phyloP scores from a whole-genome alignment of 1,140 invertebrate genomes.

The Drosophila tsacasi region DNA sequence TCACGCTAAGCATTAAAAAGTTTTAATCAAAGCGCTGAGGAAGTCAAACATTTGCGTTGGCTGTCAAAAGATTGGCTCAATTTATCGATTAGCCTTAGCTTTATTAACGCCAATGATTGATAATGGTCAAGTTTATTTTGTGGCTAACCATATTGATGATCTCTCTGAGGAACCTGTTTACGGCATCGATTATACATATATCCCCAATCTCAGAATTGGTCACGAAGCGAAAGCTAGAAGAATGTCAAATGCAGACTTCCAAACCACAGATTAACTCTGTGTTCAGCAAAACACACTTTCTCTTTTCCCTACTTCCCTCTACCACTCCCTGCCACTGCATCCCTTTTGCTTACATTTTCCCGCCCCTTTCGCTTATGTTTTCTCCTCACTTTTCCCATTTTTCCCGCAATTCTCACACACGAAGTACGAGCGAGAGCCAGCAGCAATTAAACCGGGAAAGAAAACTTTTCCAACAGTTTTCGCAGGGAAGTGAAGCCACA shows the following conservation, averaged over 20 bases:
- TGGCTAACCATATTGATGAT: constrained; percentile 16
- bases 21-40: background rate
- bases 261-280: constrained; percentile 71
- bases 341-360: background rate
- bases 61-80: constrained; percentile 4
- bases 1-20: constrained; percentile 11
- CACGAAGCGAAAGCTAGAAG: constrained; percentile 26
- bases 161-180: constrained; percentile 32
- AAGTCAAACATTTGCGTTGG: background rate
- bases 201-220: constrained; percentile 14
- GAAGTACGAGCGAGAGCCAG: constrained; percentile 17
- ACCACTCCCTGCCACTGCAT: background rate
- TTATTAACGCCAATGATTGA: constrained; percentile 22
- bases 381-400: constrained; percentile 1
- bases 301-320: constrained; percentile 3
- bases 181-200: background rate
- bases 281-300: constrained; percentile 36
- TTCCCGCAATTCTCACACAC: constrained; percentile 25
- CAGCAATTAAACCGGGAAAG: constrained; percentile 73
- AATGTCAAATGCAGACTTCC: constrained; percentile 64
- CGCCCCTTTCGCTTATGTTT: constrained; percentile 1
- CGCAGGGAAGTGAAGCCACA: constrained; percentile 54
- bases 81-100: constrained; percentile 14
- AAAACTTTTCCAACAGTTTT: constrained; percentile 66
- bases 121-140: constrained; percentile 14